These are phyloP conservation scores for Zaprionus ghesquierei DNA, from an alignment of 1,140 invertebrate genomes.

Conservation along the genomic window DNA sequence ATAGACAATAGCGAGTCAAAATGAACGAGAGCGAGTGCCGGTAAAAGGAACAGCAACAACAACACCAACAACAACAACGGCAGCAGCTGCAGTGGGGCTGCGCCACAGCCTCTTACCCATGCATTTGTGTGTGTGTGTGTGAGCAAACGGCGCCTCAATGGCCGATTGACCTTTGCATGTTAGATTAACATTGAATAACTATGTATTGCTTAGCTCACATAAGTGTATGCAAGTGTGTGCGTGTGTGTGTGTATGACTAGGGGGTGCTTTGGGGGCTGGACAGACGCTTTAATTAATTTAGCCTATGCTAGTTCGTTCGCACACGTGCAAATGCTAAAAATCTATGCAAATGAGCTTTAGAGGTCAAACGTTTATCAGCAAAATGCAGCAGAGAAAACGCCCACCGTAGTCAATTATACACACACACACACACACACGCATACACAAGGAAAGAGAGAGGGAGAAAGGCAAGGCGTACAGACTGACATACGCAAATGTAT, in stretches of 20 bases:
- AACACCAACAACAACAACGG: slow-evolving; percentile 4
- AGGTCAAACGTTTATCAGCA: slow-evolving; percentile 60
- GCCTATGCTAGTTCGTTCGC: slow-evolving; percentile 32
- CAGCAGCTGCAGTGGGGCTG: neutral
- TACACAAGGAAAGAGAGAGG: too few relatives aligned
- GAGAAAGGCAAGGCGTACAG: too few relatives aligned
- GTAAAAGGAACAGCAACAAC: slow-evolving; percentile 27
- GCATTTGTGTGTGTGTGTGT: slow-evolving; percentile 6
- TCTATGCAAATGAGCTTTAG: slow-evolving; percentile 59
- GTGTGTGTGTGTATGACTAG: neutral
- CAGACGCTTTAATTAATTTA: slow-evolving; percentile 67
- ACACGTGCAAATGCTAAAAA: slow-evolving; percentile 58
- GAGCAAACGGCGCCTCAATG: slow-evolving; percentile 46
- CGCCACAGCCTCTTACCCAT: neutral
- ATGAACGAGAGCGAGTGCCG: slow-evolving; percentile 46
- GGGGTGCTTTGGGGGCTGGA: slow-evolving; percentile 3
- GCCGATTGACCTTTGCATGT: slow-evolving; percentile 76
- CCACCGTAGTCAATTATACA: neutral
- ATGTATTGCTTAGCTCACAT: slow-evolving; percentile 2
- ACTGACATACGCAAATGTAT: slow-evolving; percentile 5
- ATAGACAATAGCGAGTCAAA: slow-evolving; percentile 69
- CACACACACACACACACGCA: slow-evolving; percentile 1
- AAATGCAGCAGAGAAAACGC: slow-evolving; percentile 20
- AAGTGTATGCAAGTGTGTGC: neutral
- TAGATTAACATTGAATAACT: slow-evolving; percentile 73